phyloP scores from a whole-genome alignment of 2,888 invertebrate species.

The Eupithecia dodoneata region DNA sequence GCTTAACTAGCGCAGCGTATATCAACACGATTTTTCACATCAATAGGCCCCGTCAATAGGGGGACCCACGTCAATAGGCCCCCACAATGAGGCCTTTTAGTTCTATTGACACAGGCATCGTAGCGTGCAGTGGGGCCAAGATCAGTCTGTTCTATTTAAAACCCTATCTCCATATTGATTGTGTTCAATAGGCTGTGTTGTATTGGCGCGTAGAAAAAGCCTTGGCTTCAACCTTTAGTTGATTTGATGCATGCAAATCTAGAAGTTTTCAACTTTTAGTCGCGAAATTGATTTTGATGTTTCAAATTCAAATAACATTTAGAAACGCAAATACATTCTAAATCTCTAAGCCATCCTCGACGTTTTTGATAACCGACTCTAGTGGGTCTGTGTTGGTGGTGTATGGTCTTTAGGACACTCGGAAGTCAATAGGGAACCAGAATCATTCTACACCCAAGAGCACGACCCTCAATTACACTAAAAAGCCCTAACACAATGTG shows the following conservation, averaged over 20 bases:
- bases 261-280: background rate
- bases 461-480: background rate
- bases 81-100: background rate
- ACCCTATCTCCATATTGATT: slow-evolving; percentile 8
- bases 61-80: slow-evolving; percentile 3
- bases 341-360: background rate
- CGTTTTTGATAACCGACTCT: background rate
- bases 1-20: background rate
- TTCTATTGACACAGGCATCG: slow-evolving; percentile 12
- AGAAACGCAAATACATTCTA: background rate
- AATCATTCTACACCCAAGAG: background rate
- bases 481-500: background rate
- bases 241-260: background rate
- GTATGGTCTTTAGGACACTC: too few species aligned
- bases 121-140: slow-evolving; percentile 9
- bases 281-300: background rate
- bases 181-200: slow-evolving; percentile 4
- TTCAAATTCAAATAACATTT: background rate
- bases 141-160: slow-evolving; percentile 8
- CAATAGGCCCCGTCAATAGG: background rate
- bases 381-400: too few species aligned
- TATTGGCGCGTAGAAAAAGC: background rate
- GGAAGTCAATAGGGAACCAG: background rate
- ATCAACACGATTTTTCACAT: background rate
- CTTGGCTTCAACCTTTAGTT: background rate